Evolutionary conservation across 2,113 vertebrate genomes (phyloP), one percentile per base, ranked within the genome.

Genomic region (Eolophus roseicapilla): DNA sequence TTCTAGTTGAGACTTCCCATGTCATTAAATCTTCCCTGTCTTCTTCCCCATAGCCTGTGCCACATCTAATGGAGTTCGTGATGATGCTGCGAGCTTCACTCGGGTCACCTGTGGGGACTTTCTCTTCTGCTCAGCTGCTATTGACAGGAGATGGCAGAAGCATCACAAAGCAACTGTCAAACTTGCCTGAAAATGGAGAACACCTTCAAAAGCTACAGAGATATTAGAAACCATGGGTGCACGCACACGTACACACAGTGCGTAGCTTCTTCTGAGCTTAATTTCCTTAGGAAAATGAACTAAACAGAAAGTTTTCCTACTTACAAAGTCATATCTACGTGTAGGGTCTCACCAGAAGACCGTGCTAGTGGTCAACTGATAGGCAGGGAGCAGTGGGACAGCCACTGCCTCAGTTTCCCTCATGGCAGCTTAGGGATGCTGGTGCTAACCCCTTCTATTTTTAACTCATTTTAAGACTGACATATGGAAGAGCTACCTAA

Each of bases 181-280:
- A 67, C 65, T 75, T 41, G 6, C 37, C 57, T 53, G 50, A 33
- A 92, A 81, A 41, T 2, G 82, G 37, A 41, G 7, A 73, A 64
- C 65, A 39, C 17, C 15, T 85, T 57, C 8, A 17, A 13, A 85
- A 81, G 39, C 52, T 31, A 31, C 1, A 0, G 50, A 35, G 70
- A 52, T 52, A 39, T 25, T n/a, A 55, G 64, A 23, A 71, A 86
- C 39, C 17, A 55, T 24, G 20, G 25, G 20, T 23, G 23, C 4
- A 3, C 65, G 11, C 2, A 19, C 37, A 29, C 1, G 0, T 3
- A 3, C 9, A 24, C 29, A 7, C 5, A 16, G 23, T 0, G 0
- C 23, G 76, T 10, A 4, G 18, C 14, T 77, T 28, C 44, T 74
- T 68, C 33, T 10, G 17, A 83, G 73, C n/a, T 83, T 52, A 3